Percentiles rank a stretch among this genome's conserved stretches.
Evolutionary conservation across 2,888 invertebrate species (phyloP).

Genomic region (Spilosoma lubricipeda): DNA sequence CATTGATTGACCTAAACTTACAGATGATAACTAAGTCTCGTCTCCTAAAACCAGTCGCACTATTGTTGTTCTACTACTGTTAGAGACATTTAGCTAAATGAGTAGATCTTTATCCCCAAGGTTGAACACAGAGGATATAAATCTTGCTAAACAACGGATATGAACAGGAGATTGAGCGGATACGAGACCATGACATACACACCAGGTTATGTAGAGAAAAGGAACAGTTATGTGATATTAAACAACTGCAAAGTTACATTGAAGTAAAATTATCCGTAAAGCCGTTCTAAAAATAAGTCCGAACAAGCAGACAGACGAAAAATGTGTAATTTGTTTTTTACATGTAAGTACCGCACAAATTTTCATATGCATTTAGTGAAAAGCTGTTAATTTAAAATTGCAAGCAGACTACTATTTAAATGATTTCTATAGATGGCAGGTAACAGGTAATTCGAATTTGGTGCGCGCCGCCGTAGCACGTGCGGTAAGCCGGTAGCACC

Average conservation of each 20-base stretch:
- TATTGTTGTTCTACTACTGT: not conserved
- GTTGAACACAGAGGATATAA: constrained; percentile 39
- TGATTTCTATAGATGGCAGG: too few species aligned
- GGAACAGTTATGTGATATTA: constrained; percentile 11
- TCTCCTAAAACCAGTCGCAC: not conserved
- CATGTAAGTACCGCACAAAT: too few species aligned
- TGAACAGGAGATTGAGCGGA: constrained; percentile 49
- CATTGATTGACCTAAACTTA: not conserved
- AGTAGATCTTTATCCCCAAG: constrained; percentile 31
- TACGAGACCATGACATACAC: constrained; percentile 44
- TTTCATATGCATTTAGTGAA: too few species aligned
- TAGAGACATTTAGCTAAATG: constrained; percentile 27
- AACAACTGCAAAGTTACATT: not conserved
- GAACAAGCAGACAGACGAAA: too few species aligned
- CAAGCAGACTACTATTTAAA: too few species aligned
- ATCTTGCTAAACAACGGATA: constrained; percentile 44
- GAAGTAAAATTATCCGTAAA: too few species aligned
- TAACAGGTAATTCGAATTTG: too few species aligned
- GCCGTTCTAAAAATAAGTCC: too few species aligned
- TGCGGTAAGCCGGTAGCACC: too few species aligned
- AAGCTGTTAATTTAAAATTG: too few species aligned
- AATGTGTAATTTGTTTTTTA: too few species aligned
- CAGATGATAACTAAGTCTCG: not conserved
- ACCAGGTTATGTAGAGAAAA: constrained; percentile 47
- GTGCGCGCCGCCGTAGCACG: too few species aligned